Percentiles rank a stretch among this genome's conserved stretches.
Conservation (phyloP, 2,797 vertebrate species). For the Holocentrus rufus region DNA sequence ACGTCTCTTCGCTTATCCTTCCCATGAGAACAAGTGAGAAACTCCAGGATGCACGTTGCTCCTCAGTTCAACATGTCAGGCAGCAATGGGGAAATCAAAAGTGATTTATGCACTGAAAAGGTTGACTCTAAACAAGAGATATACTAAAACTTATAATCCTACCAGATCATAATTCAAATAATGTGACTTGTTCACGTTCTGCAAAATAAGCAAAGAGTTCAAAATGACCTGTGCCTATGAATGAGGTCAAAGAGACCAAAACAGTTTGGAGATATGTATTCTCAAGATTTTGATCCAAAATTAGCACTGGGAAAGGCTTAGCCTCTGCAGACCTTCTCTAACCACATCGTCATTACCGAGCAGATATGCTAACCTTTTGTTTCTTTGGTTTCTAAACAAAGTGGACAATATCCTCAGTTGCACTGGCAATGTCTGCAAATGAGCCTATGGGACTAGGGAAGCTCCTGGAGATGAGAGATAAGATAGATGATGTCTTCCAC, state of each 20-base stretch:
- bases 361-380: slow-evolving; percentile 53
- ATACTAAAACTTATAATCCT: neutral
- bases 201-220: neutral
- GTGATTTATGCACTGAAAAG: neutral
- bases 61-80: neutral
- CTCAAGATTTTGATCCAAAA: slow-evolving; percentile 61
- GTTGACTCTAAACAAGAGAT: neutral
- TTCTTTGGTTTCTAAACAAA: slow-evolving; percentile 60
- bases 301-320: slow-evolving; percentile 53
- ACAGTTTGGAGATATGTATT: slow-evolving; percentile 39
- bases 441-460: slow-evolving; percentile 50
- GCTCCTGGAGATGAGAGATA: slow-evolving; percentile 55
- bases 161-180: slow-evolving; percentile 11
- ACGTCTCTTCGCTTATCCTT: neutral
- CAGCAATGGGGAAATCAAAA: neutral
- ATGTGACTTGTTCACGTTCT: neutral
- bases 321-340: slow-evolving; percentile 11
- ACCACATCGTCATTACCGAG: slow-evolving; percentile 20
- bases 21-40: slow-evolving; percentile 1
- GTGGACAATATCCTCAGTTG: slow-evolving; percentile 40
- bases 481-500: slow-evolving; percentile 59
- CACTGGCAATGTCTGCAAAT: slow-evolving; percentile 44
- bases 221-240: neutral
- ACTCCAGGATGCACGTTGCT: neutral
- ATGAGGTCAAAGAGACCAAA: neutral